Percentiles rank a stretch among this genome's conserved stretches.
Evolutionary conservation across 2,888 invertebrate genomes (phyloP).

Genomic region (Hirudinaria manillensis): DNA sequence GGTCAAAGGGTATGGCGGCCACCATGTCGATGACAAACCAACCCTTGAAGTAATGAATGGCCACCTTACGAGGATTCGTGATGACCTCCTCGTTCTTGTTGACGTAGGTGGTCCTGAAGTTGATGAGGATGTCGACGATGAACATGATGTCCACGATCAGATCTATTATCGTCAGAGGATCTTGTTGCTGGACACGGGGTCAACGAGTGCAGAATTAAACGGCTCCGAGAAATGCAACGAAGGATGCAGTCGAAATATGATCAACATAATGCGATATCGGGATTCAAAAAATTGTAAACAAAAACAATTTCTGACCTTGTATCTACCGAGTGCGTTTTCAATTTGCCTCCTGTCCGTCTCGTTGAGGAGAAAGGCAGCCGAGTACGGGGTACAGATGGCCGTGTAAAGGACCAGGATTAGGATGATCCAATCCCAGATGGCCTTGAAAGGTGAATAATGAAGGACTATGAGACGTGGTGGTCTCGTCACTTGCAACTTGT

Average conservation of each 20-base stretch:
- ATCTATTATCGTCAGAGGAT: slow-evolving; percentile 88
- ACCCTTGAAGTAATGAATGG: slow-evolving; percentile 93
- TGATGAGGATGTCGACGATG: slow-evolving; percentile 96
- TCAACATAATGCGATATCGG: too few relatives aligned
- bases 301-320: slow-evolving; percentile 6
- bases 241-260: neutral
- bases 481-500: slow-evolving; percentile 85
- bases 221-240: neutral
- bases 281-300: neutral
- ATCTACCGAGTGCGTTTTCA: neutral
- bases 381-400: slow-evolving; percentile 96
- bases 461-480: slow-evolving; percentile 96
- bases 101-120: slow-evolving; percentile 97
- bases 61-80: slow-evolving; percentile 92
- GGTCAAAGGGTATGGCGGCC: slow-evolving; percentile 96
- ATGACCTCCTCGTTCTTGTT: slow-evolving; percentile 95
- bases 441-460: slow-evolving; percentile 97
- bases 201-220: neutral
- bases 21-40: slow-evolving; percentile 99
- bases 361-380: slow-evolving; percentile 91
- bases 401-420: slow-evolving; percentile 91
- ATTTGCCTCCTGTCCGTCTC: slow-evolving; percentile 58
- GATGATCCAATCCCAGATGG: slow-evolving; percentile 99
- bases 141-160: slow-evolving; percentile 79
- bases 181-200: slow-evolving; percentile 31